Conservation (phyloP, 2,113 vertebrate genomes). For the Charadrius vociferus region DNA sequence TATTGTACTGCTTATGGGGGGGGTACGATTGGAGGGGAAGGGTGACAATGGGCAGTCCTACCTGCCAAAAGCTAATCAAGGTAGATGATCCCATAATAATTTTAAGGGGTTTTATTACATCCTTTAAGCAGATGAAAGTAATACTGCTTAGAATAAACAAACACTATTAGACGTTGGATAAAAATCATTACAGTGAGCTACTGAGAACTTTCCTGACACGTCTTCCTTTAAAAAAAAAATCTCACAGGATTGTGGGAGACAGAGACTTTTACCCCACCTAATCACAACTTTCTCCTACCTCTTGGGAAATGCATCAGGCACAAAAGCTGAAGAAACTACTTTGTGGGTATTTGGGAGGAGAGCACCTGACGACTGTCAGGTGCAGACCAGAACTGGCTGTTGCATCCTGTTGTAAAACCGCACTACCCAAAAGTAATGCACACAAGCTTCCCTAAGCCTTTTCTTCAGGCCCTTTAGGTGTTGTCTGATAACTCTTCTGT, state of each 20-base stretch:
- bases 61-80: conserved; percentile 76
- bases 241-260: background rate
- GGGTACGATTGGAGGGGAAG: background rate
- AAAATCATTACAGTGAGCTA: conserved; percentile 37
- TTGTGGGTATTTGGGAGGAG: background rate
- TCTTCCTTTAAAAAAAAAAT: conserved; percentile 10
- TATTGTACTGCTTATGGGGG: conserved; percentile 25
- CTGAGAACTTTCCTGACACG: conserved; percentile 33
- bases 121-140: conserved; percentile 64
- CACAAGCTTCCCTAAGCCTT: background rate
- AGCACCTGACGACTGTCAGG: background rate
- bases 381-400: conserved; percentile 9
- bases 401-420: background rate
- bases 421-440: background rate
- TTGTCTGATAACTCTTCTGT: background rate
- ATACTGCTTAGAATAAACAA: conserved; percentile 61
- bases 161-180: conserved; percentile 1
- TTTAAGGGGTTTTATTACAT: conserved; percentile 72
- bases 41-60: conserved; percentile 29
- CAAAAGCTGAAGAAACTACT: background rate
- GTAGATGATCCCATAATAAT: conserved; percentile 75
- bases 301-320: conserved; percentile 15
- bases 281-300: background rate
- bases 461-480: background rate
- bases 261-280: conserved; percentile 29